Base-by-base conservation (phyloP, 2,888 invertebrate genomes). In the Scrobipalpa atriplicella region DNA sequence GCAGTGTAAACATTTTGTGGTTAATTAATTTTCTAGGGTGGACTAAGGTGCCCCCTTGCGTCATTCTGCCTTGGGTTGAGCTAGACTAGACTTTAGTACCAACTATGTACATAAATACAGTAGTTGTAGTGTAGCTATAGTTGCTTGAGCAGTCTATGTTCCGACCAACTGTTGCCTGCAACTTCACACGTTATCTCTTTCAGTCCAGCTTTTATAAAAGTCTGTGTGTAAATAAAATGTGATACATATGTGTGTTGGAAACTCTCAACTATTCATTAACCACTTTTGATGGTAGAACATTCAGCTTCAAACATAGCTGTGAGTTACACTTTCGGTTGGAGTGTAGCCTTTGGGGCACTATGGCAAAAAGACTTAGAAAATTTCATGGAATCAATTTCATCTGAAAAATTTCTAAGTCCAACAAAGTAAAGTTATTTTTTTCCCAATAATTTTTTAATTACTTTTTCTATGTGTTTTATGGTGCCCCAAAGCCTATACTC, bases 1-100 rank as follows among this genome's bases (percentile, higher is more conserved):
- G 62, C 71, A 58, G 51, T 69, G 69, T 71, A 73, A 72, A 73
- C 71, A 72, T 41, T 41, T 41, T 9, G 41, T 61, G 61, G 41
- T 16, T 61, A 41, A 19, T 39, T 61, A 61, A 21, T 61, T 61
- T 61, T 16, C 13, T 61, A 29, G 61, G 61, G 41, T 18, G 18
- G 11, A 11, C 41, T 19, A 11, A 41, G 61, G 10, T 41, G 61
- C 61, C 41, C 41, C 41, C 61, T 11, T 13, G 61, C 5, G 9
- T 39, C 39, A 11, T 19, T 16, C 16, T 10, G 18, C n/a, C 10
- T 61, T 39, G 29, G 29, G 29, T 29, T 29, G 29, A 29, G 29
- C 29, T 29, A 29, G 29, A 29, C 29, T 29, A 29, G 38, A 3
- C 18, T 19, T 19, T 29, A 19, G 18, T 13, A 39, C 41, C 18